phyloP scores from a whole-genome alignment of 2,113 vertebrate species.

The Callipepla californica region DNA sequence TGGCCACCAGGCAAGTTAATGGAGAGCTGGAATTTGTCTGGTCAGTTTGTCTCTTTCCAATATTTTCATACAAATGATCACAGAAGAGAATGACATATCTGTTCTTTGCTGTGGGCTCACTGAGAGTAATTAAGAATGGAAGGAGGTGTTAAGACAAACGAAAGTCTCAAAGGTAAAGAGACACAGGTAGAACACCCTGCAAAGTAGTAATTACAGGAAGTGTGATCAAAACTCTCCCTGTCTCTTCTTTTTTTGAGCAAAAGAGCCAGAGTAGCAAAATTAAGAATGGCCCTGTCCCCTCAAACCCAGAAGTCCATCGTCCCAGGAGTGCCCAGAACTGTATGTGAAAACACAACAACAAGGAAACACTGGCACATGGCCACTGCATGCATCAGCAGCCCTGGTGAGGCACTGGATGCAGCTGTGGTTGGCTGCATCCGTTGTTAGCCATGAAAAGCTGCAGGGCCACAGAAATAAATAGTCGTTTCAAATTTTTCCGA shows the following conservation, averaged over 20 bases:
- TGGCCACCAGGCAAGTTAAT: neutral
- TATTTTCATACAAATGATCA: neutral
- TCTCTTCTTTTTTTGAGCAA: neutral
- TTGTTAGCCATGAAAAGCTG: neutral
- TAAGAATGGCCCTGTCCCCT: neutral
- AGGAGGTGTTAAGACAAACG: constrained; percentile 14
- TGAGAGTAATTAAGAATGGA: constrained; percentile 35
- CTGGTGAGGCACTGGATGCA: neutral
- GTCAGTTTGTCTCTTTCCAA: neutral
- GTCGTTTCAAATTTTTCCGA: neutral
- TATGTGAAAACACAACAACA: neutral
- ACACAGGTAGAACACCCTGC: constrained; percentile 2
- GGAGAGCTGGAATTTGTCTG: neutral
- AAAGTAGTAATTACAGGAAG: constrained; percentile 18
- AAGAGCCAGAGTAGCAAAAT: neutral
- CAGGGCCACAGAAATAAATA: constrained; percentile 18
- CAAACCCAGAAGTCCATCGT: neutral
- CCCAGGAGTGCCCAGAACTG: rapidly evolving
- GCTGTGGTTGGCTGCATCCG: neutral
- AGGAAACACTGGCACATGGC: rapidly evolving
- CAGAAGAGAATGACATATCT: neutral
- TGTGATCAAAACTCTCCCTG: neutral
- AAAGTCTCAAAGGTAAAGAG: constrained; percentile 20
- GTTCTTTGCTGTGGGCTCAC: constrained; percentile 13
- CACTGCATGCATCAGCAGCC: rapidly evolving